These are phyloP conservation scores for Xyliphius kryptos DNA, from an alignment of 2,113 vertebrate species.

Conservation along the genomic window DNA sequence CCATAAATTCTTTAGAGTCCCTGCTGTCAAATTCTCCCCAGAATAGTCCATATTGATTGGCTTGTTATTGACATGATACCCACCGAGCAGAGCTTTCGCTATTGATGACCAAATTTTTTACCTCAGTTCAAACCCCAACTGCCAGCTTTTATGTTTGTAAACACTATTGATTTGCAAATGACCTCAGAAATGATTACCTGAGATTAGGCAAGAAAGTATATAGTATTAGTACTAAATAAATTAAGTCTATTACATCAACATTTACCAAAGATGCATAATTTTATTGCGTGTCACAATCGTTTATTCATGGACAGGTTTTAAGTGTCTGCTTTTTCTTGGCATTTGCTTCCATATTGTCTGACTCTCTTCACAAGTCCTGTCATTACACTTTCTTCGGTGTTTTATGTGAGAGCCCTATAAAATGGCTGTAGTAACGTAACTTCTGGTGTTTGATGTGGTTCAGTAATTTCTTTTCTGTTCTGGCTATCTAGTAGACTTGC, in stretches of 20 bases:
- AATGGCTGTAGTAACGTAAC: too few species aligned
- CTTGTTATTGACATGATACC: constrained; percentile 81
- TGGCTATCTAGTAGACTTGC: too few species aligned
- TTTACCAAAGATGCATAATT: constrained; percentile 58
- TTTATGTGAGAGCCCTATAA: too few species aligned
- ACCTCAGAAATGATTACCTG: constrained; percentile 76
- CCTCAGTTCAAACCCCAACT: constrained; percentile 85
- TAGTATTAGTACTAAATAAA: too few species aligned
- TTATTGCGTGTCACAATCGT: constrained; percentile 57
- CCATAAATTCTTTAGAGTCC: constrained; percentile 45
- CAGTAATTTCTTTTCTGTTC: too few species aligned
- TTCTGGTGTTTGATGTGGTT: too few species aligned
- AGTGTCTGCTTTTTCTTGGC: constrained; percentile 51
- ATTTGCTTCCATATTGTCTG: constrained; percentile 41
- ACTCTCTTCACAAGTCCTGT: too few species aligned
- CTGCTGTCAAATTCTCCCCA: constrained; percentile 61
- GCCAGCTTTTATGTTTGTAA: constrained; percentile 96
- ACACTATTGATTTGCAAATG: constrained; percentile 98
- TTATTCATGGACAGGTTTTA: constrained; percentile 59
- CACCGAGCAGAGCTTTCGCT: constrained; percentile 73
- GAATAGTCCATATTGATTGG: constrained; percentile 57
- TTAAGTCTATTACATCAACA: too few species aligned
- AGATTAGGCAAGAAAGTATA: constrained; percentile 91
- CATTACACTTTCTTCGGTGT: too few species aligned
- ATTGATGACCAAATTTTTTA: constrained; percentile 85